Base-by-base conservation (phyloP, 2,888 invertebrate species). In the Saturnia pavonia region DNA sequence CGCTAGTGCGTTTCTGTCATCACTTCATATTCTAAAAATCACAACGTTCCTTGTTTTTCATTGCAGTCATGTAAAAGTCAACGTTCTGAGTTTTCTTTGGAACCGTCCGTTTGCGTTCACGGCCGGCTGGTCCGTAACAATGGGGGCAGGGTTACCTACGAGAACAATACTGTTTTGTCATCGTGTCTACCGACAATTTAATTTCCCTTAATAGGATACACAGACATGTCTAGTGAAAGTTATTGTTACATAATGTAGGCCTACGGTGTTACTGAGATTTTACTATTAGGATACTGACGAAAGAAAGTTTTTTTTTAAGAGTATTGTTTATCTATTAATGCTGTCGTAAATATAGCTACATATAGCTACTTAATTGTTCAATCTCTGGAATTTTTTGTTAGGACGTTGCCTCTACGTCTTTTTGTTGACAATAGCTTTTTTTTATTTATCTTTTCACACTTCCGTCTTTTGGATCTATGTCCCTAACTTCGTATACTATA, bases 101-200 rank as follows among this genome's bases (percentile, higher is more conserved):
- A 65, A 40, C 9, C 65, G 65, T 34, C 40, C 40, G 65, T 0
- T 14, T 65, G 40, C 40, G 22, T 65, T 40, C 65, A 65, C 40
- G 65, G 40, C 19, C 40, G 65, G 40, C 65, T 40, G 65, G 40
- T 65, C 65, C 40, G 9, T 16, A 40, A 65, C 65, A 65, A 65
- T 65, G 65, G 40, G 22, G 40, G 65, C 40, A 65, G 40, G 40
- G 65, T 65, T 65, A 65, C 40, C 65, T 40, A 40, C n/a, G n/a
- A 40, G 65, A 65, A 65, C 65, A 65, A 65, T 65, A 40, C 40
- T 65, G 65, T 65, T 65, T 40, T 65, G 40, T 65, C 40, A 65
- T 40, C 65, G 34, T n/a, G 40, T 65, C 65, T 40, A 65, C 65
- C 65, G 40, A 65, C 65, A 40, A 40, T 40, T 65, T 40, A 65